Conservation (phyloP, 2,888 invertebrate genomes). For the Melipona beecheii region DNA sequence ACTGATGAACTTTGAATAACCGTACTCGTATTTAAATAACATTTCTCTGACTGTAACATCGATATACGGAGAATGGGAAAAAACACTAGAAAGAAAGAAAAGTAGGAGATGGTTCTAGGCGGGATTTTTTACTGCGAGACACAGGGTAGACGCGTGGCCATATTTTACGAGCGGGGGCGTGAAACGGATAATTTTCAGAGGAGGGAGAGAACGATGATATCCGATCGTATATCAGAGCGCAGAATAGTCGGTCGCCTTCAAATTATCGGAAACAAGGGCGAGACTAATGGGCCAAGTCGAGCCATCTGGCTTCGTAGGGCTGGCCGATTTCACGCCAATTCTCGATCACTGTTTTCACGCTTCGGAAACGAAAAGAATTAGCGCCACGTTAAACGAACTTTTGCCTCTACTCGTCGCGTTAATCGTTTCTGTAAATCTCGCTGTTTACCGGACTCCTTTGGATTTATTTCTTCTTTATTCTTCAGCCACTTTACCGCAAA, state of each 20-base stretch:
- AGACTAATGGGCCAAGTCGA: slow-evolving; percentile 76
- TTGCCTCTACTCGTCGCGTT: background rate
- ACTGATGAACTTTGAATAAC: too few species aligned
- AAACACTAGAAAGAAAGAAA: background rate
- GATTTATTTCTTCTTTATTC: background rate
- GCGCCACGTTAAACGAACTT: slow-evolving; percentile 30
- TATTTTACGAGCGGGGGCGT: slow-evolving; percentile 81
- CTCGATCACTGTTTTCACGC: slow-evolving; percentile 74
- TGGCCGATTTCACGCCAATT: slow-evolving; percentile 75
- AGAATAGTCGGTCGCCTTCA: slow-evolving; percentile 77
- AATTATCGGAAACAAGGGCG: slow-evolving; percentile 82
- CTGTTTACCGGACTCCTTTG: background rate
- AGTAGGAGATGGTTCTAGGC: slow-evolving; percentile 17
- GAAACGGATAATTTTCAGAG: slow-evolving; percentile 81
- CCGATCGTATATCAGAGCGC: slow-evolving; percentile 80
- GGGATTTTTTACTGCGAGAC: slow-evolving; percentile 17
- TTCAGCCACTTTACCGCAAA: background rate
- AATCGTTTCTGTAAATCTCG: background rate
- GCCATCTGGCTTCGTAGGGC: slow-evolving; percentile 79
- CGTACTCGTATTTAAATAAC: background rate
- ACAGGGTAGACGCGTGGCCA: slow-evolving; percentile 68
- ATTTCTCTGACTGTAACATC: background rate
- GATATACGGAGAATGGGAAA: background rate
- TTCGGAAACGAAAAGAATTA: slow-evolving; percentile 74
- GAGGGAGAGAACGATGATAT: slow-evolving; percentile 75